Conservation (phyloP, 2,797 vertebrate genomes). For the Ceyx erithaca region DNA sequence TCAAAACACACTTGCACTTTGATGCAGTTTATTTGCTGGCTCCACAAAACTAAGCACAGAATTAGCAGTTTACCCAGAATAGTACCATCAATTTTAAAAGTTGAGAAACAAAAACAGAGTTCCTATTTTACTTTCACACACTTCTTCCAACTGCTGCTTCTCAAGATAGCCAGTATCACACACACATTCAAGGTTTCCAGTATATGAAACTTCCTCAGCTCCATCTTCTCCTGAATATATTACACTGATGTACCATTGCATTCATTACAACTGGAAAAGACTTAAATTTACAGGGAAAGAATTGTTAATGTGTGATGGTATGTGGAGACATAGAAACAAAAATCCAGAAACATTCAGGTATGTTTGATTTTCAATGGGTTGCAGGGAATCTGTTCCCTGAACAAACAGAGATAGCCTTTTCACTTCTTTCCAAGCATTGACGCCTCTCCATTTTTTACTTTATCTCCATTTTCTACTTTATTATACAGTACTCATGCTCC, state of each 20-base stretch:
- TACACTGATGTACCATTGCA: background rate
- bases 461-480: conserved; percentile 48
- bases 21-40: background rate
- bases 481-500: conserved; percentile 32
- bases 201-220: background rate
- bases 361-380: background rate
- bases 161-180: background rate
- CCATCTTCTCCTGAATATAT: background rate
- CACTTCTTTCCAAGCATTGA: background rate
- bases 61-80: background rate
- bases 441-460: conserved; percentile 30
- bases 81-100: background rate
- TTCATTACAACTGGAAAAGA: background rate
- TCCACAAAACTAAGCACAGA: background rate
- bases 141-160: background rate
- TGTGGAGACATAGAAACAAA: background rate
- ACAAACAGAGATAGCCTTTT: background rate
- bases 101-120: background rate
- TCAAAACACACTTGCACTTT: background rate
- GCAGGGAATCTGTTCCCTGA: conserved; percentile 1
- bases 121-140: background rate
- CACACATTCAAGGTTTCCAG: background rate
- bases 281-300: background rate
- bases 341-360: background rate
- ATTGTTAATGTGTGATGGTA: background rate